Conservation (phyloP, 2,797 vertebrate species). For the Vipera latastei region DNA sequence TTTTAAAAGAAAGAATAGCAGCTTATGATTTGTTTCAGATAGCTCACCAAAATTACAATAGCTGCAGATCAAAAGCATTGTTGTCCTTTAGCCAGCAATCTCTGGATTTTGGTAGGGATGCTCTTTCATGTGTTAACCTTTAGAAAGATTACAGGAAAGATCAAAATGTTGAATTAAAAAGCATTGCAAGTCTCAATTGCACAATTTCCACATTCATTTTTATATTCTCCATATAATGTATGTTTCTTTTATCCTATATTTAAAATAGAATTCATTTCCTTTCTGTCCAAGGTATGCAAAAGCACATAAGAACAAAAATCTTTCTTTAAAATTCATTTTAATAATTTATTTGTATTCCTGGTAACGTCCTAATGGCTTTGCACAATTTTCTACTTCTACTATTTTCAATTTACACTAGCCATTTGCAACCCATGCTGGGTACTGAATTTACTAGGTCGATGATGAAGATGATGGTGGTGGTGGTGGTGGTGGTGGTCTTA, state of each 20-base stretch:
- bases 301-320: accelerated
- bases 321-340: background rate
- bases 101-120: constrained; percentile 44
- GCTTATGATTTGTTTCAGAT: constrained; percentile 56
- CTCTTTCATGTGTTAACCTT: constrained; percentile 36
- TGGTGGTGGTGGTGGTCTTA: background rate
- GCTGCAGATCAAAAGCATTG: constrained; percentile 43
- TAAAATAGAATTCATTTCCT: background rate
- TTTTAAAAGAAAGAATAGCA: constrained; percentile 32
- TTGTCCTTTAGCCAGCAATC: constrained; percentile 31
- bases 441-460: background rate
- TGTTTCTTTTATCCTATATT: background rate
- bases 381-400: background rate
- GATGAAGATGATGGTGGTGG: background rate
- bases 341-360: background rate
- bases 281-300: background rate
- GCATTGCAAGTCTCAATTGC: constrained; percentile 12
- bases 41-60: constrained; percentile 38
- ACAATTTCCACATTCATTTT: constrained; percentile 28
- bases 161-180: constrained; percentile 40
- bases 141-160: constrained; percentile 42
- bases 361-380: background rate
- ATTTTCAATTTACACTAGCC: background rate
- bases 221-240: constrained; percentile 27
- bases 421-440: background rate